Conservation (phyloP, 2,888 invertebrate genomes). For the Drosophila atripex region DNA sequence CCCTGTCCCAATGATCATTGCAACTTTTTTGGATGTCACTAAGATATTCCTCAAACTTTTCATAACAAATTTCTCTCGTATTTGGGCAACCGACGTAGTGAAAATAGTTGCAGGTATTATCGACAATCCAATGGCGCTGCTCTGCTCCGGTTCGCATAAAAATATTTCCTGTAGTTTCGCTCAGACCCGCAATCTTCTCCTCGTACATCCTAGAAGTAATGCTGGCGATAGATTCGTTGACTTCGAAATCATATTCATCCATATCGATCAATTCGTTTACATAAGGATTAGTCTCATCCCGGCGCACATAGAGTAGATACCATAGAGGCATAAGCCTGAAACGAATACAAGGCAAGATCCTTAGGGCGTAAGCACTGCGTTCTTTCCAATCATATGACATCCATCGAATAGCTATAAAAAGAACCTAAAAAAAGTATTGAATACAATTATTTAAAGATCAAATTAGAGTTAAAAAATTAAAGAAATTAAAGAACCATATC, state of each 20-base stretch:
- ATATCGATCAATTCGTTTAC: slow-evolving; percentile 86
- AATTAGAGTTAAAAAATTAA: not conserved
- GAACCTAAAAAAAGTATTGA: slow-evolving; percentile 84
- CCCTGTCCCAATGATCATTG: slow-evolving; percentile 62
- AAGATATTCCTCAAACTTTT: slow-evolving; percentile 67
- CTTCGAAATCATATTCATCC: slow-evolving; percentile 88
- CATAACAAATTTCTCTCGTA: slow-evolving; percentile 55
- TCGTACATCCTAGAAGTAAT: slow-evolving; percentile 54
- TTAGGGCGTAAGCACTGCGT: slow-evolving; percentile 85
- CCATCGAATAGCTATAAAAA: slow-evolving; percentile 92
- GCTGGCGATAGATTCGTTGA: slow-evolving; percentile 83
- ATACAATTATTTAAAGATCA: not conserved
- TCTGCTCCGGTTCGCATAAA: not conserved
- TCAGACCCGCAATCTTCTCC: slow-evolving; percentile 5
- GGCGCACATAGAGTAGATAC: slow-evolving; percentile 88
- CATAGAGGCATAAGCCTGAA: slow-evolving; percentile 91
- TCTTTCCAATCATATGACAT: slow-evolving; percentile 88
- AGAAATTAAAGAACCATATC: not conserved
- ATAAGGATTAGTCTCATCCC: slow-evolving; percentile 41
- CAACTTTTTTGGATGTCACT: slow-evolving; percentile 55
- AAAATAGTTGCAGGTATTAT: slow-evolving; percentile 53
- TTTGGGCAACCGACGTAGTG: slow-evolving; percentile 48
- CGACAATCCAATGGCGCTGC: slow-evolving; percentile 59
- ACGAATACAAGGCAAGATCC: slow-evolving; percentile 88
- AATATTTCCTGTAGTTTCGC: not conserved